Percentiles rank a stretch among this genome's conserved stretches.
Evolutionary conservation across 1,140 invertebrate species (phyloP).

Genomic region (Lordiphosa clarofinis): DNA sequence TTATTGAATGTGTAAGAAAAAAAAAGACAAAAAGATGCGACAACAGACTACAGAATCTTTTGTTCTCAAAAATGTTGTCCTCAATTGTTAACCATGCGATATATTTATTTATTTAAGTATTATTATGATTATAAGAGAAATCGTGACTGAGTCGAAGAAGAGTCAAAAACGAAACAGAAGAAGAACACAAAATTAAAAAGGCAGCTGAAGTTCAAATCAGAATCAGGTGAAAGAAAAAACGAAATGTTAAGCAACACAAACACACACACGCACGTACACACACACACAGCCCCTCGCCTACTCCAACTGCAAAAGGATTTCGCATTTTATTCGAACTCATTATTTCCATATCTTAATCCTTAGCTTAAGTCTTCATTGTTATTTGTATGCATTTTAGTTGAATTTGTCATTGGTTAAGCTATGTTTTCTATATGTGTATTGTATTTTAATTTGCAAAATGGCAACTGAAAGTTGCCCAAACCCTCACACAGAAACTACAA

Average conservation of each 20-base stretch:
- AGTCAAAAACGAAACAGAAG: conserved; percentile 2
- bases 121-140: conserved; percentile 36
- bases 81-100: conserved; percentile 66
- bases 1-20: conserved; percentile 62
- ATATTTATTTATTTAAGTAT: conserved; percentile 70
- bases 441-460: conserved; percentile 45
- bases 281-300: conserved; percentile 3
- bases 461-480: conserved; percentile 59
- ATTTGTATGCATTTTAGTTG: conserved; percentile 49
- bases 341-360: conserved; percentile 10
- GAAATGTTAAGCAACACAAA: conserved; percentile 4
- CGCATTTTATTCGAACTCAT: not conserved
- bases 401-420: conserved; percentile 42
- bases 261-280: conserved; percentile 10
- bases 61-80: conserved; percentile 73
- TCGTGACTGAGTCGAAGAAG: conserved; percentile 41
- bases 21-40: conserved; percentile 27
- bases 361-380: conserved; percentile 55
- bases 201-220: conserved; percentile 59
- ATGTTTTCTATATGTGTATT: conserved; percentile 21
- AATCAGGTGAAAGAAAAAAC: conserved; percentile 52
- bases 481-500: conserved; percentile 15
- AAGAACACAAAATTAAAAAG: conserved; percentile 10
- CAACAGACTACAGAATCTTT: conserved; percentile 71
- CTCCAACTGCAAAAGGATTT: not conserved